Percentiles rank a stretch among this genome's conserved stretches.
Conservation (phyloP, 2,113 vertebrate genomes). For the human (Homo sapiens) region DNA sequence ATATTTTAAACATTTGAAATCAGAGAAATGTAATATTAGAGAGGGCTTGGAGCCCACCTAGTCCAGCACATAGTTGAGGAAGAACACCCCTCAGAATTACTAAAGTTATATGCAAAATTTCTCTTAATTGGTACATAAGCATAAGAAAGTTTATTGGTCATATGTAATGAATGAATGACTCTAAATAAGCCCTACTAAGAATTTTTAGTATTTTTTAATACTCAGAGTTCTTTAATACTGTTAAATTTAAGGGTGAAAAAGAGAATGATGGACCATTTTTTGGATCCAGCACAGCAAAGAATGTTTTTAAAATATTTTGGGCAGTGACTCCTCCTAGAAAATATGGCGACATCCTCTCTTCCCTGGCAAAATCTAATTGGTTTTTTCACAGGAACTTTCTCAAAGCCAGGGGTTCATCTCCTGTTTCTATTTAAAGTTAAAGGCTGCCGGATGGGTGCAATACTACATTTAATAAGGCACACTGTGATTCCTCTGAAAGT, state of each 20-base stretch:
- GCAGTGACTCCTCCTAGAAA: not conserved
- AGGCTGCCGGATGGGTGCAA: not conserved
- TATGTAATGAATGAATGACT: not conserved
- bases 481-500: not conserved
- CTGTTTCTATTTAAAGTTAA: not conserved
- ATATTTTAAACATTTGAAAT: not conserved
- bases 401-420: not conserved
- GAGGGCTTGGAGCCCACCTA: not conserved
- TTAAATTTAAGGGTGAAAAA: not conserved
- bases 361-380: not conserved
- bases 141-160: not conserved
- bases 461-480: not conserved
- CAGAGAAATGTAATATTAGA: not conserved
- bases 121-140: not conserved
- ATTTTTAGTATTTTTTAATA: not conserved
- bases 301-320: constrained; percentile 14
- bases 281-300: not conserved
- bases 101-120: not conserved
- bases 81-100: not conserved
- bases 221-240: not conserved
- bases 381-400: not conserved
- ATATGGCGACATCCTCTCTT: not conserved
- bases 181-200: not conserved
- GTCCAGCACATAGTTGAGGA: not conserved
- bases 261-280: not conserved